Base-by-base conservation (phyloP, 1,140 invertebrate species). In the Caenorhabditis inopinata region DNA sequence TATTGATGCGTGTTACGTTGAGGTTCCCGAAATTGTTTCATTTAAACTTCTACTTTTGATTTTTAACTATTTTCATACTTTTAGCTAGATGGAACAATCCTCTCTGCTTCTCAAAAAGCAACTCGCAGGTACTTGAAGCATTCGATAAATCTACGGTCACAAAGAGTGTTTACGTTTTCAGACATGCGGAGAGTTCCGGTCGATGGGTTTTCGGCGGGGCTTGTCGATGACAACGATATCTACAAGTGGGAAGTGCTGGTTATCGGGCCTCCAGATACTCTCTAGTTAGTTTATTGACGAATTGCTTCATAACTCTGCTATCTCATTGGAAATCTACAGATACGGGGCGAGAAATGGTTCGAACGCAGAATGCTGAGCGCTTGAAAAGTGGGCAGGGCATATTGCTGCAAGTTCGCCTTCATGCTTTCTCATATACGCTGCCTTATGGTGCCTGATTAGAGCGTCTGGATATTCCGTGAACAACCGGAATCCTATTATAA, bases 171-270 rank as follows among this genome's bases (percentile, higher is more conserved):
- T 46, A 45, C 18, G 79, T 79, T 78, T 58, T 16, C 77, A 77
- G 82, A 83, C 53, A 76, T 84, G 32, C 58, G 53, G 45, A 47
- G 80, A 42, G 73, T 74, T 21, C 83, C 83, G 2, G 83, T 84
- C 3, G 83, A 84, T 93, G 96, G 96, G 87, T 98, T 99, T 92
- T 98, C 96, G 90, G 96, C 96, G 90, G 96, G 96, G 85, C 92
- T 98, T 83, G 95, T 97, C 91, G 96, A 98, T 91, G 96, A 99
- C 92, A 94, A 96, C 93, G 96, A 99, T 90, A 96, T 98, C 90
- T 98, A 96, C 91, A 93, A 93, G 92, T 99, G 96, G 96, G 96
- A 98, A 93, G 96, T 98, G 84, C 92, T 98, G 82, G 97, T 99
- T 90, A 97, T 98, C 91, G 96, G 96, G 88, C 96, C 96, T 89